Evolutionary conservation across 2,797 vertebrate species (phyloP), one percentile per base, ranked within the genome.

Genomic region (Catostomus latipinnis): DNA sequence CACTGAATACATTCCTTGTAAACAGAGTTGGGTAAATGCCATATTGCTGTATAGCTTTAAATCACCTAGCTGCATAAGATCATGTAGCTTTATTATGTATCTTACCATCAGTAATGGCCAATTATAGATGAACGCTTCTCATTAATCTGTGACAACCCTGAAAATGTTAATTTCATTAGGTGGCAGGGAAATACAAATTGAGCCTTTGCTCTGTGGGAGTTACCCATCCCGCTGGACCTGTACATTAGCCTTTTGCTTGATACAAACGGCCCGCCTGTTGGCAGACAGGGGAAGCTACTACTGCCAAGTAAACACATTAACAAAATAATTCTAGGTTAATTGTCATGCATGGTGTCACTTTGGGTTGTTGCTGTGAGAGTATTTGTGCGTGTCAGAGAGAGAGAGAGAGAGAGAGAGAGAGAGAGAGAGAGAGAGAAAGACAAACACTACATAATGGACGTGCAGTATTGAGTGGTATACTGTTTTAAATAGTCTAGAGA

Each of bases 281-380:
- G 86, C 87, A 85, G 72, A 86, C 78, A 69, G 70, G 62, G 53
- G 75, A 68, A 71, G 80, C 85, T 87, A 46, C 71, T 71, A 77
- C 74, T 86, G 82, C 84, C 83, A 88, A 87, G 78, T 73, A 87
- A 88, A 87, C 80, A 87, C 75, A 82, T 85, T 85, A 85, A 86
- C 84, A 78, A 76, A 75, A 84, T 88, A 80, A 86, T 85, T 84
- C 57, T 82, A 67, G 72, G 81, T 84, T 80, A 81, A 74, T 81
- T 54, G 66, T 68, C 75, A 78, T 87, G 83, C 80, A 71, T 13
- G 53, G 87, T 34, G 79, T 57, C 76, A 70, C 83, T 71, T 70
- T 71, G 68, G 67, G 76, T 70, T 60, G 74, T 83, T 71, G 74
- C 69, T 73, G 70, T 66, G 78, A 66, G 78, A 66, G 16, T 58